Percentiles rank a stretch among this genome's conserved stretches.
Evolutionary conservation across 1,140 invertebrate genomes (phyloP).

Genomic region (Macrosteles quadrilineatus): DNA sequence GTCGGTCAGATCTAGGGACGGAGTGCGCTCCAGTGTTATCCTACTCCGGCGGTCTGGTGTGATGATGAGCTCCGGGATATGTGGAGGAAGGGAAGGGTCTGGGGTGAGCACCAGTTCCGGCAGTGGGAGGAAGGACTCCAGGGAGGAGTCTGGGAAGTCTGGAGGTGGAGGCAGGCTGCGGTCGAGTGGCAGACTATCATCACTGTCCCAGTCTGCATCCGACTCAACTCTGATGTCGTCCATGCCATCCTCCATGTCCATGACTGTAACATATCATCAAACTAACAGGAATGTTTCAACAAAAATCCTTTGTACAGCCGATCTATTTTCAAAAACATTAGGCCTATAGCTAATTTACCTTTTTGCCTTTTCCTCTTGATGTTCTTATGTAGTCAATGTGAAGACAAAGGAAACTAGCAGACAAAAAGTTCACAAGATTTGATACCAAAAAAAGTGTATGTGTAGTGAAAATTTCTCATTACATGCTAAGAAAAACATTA

Average conservation of each 20-base stretch:
- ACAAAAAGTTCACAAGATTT: too few species aligned
- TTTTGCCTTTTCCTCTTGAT: too few species aligned
- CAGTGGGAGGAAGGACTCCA: slow-evolving; percentile 26
- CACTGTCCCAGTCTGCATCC: slow-evolving; percentile 27
- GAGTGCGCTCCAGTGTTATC: slow-evolving; percentile 38
- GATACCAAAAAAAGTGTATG: too few species aligned
- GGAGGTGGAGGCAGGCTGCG: slow-evolving; percentile 20
- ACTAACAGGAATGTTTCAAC: neutral
- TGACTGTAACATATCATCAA: neutral
- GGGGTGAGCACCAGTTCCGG: slow-evolving; percentile 25
- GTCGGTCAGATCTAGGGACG: slow-evolving; percentile 37
- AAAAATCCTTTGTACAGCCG: too few species aligned
- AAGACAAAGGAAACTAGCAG: too few species aligned
- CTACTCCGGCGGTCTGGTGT: slow-evolving; percentile 37
- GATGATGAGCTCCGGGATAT: slow-evolving; percentile 25
- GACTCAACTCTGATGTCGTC: neutral
- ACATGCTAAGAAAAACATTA: too few species aligned
- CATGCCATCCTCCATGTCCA: neutral
- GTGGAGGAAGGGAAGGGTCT: slow-evolving; percentile 22
- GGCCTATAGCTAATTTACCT: too few species aligned
- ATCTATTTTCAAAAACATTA: too few species aligned
- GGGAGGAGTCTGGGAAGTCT: neutral
- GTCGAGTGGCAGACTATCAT: slow-evolving; percentile 39
- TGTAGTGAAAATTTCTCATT: too few species aligned
- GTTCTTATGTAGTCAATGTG: too few species aligned